Evolutionary conservation across 2,888 invertebrate genomes (phyloP).

Genomic region (Dryobotodes eremita): DNA sequence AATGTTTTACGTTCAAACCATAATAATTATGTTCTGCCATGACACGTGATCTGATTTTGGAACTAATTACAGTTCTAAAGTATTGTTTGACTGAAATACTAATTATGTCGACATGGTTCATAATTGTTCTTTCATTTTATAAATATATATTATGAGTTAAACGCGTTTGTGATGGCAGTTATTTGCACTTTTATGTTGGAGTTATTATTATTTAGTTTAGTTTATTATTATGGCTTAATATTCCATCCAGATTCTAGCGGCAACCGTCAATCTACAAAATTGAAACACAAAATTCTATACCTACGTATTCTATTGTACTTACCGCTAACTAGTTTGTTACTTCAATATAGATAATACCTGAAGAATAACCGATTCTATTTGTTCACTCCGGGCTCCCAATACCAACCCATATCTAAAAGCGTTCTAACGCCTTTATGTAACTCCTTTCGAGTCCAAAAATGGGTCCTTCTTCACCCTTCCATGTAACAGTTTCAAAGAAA

Average conservation of each 20-base stretch:
- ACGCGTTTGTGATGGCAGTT: not conserved
- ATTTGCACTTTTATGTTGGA: not conserved
- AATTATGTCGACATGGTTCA: slow-evolving; percentile 28
- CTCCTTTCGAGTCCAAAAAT: slow-evolving; percentile 35
- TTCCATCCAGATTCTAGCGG: not conserved
- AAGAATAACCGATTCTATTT: slow-evolving; percentile 39
- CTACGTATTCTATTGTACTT: slow-evolving; percentile 24
- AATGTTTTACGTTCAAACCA: slow-evolving; percentile 20
- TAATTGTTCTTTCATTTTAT: slow-evolving; percentile 41
- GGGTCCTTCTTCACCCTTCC: slow-evolving; percentile 32
- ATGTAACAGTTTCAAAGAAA: slow-evolving; percentile 72
- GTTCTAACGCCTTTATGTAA: slow-evolving; percentile 22
- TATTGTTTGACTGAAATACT: slow-evolving; percentile 54
- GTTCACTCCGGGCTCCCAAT: slow-evolving; percentile 8
- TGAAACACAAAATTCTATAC: not conserved
- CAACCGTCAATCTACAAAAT: not conserved
- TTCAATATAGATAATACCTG: slow-evolving; percentile 42
- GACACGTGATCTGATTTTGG: slow-evolving; percentile 37
- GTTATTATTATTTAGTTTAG: too few species aligned
- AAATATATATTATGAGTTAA: slow-evolving; percentile 3
- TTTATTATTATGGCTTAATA: not conserved
- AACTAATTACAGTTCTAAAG: slow-evolving; percentile 60
- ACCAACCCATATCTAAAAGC: slow-evolving; percentile 21
- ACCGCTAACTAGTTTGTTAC: slow-evolving; percentile 22
- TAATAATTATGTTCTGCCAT: not conserved